A percentile compares a stretch with the other conserved stretches of the same genome.
Conservation (phyloP, 2,888 invertebrate genomes). For the Kryphioiulus occultus region DNA sequence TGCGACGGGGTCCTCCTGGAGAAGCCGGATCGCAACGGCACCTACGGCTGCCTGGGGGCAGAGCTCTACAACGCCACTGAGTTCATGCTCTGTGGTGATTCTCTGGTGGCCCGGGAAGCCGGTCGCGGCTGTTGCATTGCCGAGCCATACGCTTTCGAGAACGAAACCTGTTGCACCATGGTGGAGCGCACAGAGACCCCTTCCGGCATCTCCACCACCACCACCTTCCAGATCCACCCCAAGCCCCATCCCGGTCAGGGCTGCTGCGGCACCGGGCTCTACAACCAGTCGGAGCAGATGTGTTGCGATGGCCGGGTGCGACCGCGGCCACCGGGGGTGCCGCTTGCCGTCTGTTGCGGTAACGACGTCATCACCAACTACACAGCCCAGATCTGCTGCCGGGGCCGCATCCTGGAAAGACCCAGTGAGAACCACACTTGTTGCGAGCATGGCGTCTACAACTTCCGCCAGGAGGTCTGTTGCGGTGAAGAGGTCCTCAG, state of each 20-base stretch:
- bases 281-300: constrained; percentile 13
- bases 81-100: neutral
- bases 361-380: neutral
- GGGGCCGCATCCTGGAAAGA: neutral
- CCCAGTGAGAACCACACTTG: neutral
- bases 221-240: neutral
- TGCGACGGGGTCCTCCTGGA: neutral
- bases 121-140: neutral
- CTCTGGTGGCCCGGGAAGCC: neutral
- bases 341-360: neutral
- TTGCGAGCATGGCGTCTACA: neutral
- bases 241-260: neutral
- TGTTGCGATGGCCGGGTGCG: constrained; percentile 38
- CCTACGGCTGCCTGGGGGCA: neutral
- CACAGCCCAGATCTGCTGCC: neutral
- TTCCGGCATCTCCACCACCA: neutral
- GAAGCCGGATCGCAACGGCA: constrained; percentile 22
- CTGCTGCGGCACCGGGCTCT: constrained; percentile 35
- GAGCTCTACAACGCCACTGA: neutral
- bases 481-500: neutral
- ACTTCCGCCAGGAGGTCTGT: neutral
- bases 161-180: neutral
- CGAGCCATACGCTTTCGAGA: neutral
- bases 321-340: neutral
- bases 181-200: neutral